phyloP scores from a whole-genome alignment of 2,888 invertebrate species.

The Apocheima hispidaria region DNA sequence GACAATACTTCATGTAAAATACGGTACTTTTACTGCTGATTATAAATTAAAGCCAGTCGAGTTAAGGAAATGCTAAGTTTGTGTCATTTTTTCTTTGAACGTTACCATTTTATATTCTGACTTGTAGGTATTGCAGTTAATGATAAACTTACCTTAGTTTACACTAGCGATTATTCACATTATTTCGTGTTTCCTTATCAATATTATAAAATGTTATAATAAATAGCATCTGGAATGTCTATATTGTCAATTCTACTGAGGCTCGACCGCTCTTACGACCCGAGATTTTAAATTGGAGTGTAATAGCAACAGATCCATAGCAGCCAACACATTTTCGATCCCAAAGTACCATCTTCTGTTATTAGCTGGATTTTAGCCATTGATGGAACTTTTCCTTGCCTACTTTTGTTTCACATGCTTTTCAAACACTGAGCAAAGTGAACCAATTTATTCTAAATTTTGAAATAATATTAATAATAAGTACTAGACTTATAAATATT shows the following conservation, averaged over 20 bases:
- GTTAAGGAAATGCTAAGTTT: background rate
- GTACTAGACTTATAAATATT: background rate
- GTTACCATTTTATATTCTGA: slow-evolving; percentile 20
- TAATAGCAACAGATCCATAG: slow-evolving; percentile 63
- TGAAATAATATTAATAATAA: background rate
- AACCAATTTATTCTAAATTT: background rate
- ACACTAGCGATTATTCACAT: slow-evolving; percentile 71
- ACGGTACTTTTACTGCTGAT: too few species aligned
- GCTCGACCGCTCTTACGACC: slow-evolving; percentile 60
- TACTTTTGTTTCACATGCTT: background rate
- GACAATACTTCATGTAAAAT: too few species aligned
- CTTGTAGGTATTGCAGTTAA: slow-evolving; percentile 39
- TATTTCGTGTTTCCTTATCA: slow-evolving; percentile 64
- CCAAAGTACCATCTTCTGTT: slow-evolving; percentile 4
- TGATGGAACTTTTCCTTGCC: background rate
- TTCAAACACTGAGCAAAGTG: background rate
- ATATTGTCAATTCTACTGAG: slow-evolving; percentile 83
- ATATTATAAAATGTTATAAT: slow-evolving; percentile 70
- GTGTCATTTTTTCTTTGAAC: slow-evolving; percentile 23
- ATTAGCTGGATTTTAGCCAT: slow-evolving; percentile 6
- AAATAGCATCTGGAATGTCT: slow-evolving; percentile 73
- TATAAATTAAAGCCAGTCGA: too few species aligned
- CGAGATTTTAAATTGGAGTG: slow-evolving; percentile 60
- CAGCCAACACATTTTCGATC: slow-evolving; percentile 20
- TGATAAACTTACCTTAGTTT: slow-evolving; percentile 49